These are phyloP conservation scores for Heteronetta atricapilla DNA, from an alignment of 2,113 vertebrate species.

Conservation along the genomic window DNA sequence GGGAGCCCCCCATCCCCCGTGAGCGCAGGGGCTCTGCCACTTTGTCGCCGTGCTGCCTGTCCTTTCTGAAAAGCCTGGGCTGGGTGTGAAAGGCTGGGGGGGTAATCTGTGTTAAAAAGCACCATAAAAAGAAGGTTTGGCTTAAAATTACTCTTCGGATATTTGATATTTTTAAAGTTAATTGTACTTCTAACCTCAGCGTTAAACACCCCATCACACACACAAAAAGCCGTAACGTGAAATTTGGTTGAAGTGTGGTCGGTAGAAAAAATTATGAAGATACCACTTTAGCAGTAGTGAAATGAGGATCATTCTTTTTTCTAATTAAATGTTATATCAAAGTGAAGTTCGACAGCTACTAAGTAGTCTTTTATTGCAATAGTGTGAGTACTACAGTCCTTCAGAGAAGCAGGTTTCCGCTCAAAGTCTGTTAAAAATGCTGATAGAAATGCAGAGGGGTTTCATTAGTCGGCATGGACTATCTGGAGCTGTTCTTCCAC, in stretches of 20 bases:
- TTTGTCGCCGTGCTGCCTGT: background rate
- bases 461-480: background rate
- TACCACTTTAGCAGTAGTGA: background rate
- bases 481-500: background rate
- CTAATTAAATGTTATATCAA: background rate
- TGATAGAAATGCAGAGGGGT: background rate
- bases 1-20: background rate
- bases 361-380: background rate
- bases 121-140: background rate
- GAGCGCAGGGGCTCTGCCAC: background rate
- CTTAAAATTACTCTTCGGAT: background rate
- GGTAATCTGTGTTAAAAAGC: background rate
- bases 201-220: background rate
- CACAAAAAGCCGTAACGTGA: background rate
- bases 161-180: background rate
- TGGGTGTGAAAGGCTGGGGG: background rate
- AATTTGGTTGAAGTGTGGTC: background rate
- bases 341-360: background rate
- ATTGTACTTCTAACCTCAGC: background rate
- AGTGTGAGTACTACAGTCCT: background rate
- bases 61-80: slow-evolving; percentile 5
- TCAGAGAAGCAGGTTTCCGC: background rate
- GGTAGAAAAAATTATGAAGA: background rate
- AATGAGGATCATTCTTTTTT: background rate
- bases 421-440: background rate